Base-by-base conservation (phyloP, 1,140 invertebrate genomes). In the Drosophila funebris region DNA sequence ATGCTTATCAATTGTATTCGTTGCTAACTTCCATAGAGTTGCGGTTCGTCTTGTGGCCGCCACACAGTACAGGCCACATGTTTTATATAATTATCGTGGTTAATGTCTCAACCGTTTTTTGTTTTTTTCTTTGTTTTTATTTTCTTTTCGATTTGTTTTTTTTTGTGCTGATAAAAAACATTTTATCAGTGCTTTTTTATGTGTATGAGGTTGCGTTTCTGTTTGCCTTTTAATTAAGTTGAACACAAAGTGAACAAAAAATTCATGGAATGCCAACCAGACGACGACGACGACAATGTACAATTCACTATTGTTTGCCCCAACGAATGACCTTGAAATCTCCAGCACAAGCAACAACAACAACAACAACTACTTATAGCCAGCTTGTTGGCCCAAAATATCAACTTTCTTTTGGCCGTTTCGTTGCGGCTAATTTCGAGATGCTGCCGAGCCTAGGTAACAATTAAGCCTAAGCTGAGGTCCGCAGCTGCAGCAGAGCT, bases 181-280 rank as follows among this genome's bases (percentile, higher is more conserved):
- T 60, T 76, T 63, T 64, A 74, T 77, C 78, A 62, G 61, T 74
- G 63, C 52, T 60, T 44, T 13, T 62, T 18, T 41, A 8, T 69
- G 58, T 72, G 62, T 48, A 16, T 58, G 57, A 58, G 57, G 61
- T 75, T 52, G 48, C 50, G 48, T 62, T 85, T 64, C 58, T 85
- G 83, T 87, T 87, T 87, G 83, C 78, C 78, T 88, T 87, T 88
- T 87, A 87, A 87, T 87, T 87, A 87, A 88, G 78, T 82, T 82
- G 82, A 88, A 87, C 80, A 81, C 64, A 75, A 60, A 64, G 54
- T 64, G 70, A 64, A 71, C 72, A 58, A 57, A 56, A 67, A 46
- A 60, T 77, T 74, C 64, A 60, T 70, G 71, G 64, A 53, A 73
- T 73, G 50, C 43, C 60, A 67, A 6, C 16, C 24, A 68, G 16